Conservation (phyloP, 2,888 invertebrate genomes). For the Brenthis ino region DNA sequence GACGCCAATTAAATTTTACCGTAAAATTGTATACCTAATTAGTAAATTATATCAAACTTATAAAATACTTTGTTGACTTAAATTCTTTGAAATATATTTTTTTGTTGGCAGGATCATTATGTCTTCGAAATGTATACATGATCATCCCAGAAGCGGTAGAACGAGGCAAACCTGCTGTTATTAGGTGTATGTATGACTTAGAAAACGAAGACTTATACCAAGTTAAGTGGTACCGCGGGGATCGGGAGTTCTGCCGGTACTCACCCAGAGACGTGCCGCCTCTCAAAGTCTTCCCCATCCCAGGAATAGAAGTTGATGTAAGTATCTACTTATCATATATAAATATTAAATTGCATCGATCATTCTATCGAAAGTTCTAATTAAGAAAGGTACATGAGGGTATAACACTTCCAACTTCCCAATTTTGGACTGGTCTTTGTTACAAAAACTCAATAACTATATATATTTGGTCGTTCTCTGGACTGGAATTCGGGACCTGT, state of each 20-base stretch:
- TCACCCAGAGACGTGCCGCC: conserved; percentile 85
- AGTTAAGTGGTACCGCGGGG: conserved; percentile 87
- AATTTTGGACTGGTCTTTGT: no score
- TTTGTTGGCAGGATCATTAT: conserved; percentile 55
- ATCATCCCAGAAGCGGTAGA: conserved; percentile 85
- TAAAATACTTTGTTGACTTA: background rate
- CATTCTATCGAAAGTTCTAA: no score
- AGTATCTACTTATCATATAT: conserved; percentile 48
- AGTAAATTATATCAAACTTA: background rate
- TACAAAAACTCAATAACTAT: no score
- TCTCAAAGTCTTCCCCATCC: conserved; percentile 84
- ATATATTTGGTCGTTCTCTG: no score
- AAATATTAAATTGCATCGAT: no score
- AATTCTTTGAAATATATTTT: background rate
- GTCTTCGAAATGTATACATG: conserved; percentile 84
- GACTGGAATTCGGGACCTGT: no score
- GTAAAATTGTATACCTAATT: no score
- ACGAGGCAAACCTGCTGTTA: conserved; percentile 83
- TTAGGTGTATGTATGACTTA: conserved; percentile 85
- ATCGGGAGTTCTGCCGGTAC: conserved; percentile 85
- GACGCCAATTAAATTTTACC: no score
- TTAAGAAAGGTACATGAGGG: no score
- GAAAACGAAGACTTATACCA: conserved; percentile 86
- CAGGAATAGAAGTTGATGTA: conserved; percentile 84
- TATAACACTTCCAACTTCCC: no score